Base-by-base conservation (phyloP, 2,888 invertebrate species). In the Eupithecia dodoneata region DNA sequence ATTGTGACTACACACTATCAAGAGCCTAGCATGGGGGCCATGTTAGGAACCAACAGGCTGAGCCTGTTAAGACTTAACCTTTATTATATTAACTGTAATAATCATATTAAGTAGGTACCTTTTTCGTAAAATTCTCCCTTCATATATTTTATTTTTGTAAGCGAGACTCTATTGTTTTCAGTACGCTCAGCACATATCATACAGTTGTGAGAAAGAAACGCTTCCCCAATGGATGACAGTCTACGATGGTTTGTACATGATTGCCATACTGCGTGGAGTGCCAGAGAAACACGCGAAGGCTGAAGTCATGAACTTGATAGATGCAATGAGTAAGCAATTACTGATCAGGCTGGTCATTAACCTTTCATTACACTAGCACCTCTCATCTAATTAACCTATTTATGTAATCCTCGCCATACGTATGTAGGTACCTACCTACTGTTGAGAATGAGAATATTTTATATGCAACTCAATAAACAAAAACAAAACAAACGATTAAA, bases 151-250 rank as follows among this genome's bases (percentile, higher is more conserved):
- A 18, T 3, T 55, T n/a, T 7, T 55, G n/a, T 59, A 7, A 44
- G 44, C 2, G n/a, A n/a, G n/a, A 59, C 55, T 3, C 3, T 10
- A 63, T 63, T 63, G 63, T 10, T 63, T 63, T 59, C 84, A 94
- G 94, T 94, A 92, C 74, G 83, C 88, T 9, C 86, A 88, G 2
- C 85, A 92, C 72, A 83, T 92, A 63, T 85, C 92, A 0, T 73
- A 92, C 3, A 85, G 90, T 79, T 88, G 89, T 72, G 84, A 86
- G 0, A 80, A 76, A 2, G 77, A 82, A 0, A 79, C 90, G 0
- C 81, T 94, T 30, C 94, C 94, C 0, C 78, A 82, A 0, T 94
- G 94, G 94, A 89, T 94, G 93, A 87, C 84, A 0, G 89, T 92
- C 12, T 84, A 81, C 47, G 88, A 91, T 10, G 91, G 88, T 0